These are phyloP conservation scores for Cyphomyrus plagiostoma DNA, from an alignment of 2,113 vertebrate species.

Conservation along the genomic window DNA sequence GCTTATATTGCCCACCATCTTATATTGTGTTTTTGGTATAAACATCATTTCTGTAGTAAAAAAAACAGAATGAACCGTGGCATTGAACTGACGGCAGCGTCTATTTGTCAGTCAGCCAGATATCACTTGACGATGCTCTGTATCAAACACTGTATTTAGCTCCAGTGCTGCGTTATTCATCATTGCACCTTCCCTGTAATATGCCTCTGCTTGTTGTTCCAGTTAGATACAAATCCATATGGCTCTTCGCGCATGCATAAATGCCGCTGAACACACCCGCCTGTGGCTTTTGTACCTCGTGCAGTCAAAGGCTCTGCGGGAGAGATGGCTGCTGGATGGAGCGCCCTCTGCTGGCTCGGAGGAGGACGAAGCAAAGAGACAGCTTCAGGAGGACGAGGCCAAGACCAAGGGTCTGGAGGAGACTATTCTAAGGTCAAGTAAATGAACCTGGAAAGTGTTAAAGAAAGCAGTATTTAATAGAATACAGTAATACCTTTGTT, in stretches of 20 bases:
- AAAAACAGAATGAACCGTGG: neutral
- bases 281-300: constrained; percentile 4
- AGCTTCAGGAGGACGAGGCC: constrained; percentile 76
- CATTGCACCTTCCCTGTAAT: neutral
- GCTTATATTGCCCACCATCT: neutral
- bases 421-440: constrained; percentile 71
- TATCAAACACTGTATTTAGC: neutral
- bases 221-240: neutral
- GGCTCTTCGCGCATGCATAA: neutral
- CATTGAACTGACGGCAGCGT: neutral
- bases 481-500: neutral
- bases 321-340: constrained; percentile 91
- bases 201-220: neutral
- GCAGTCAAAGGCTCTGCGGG: constrained; percentile 84
- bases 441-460: neutral
- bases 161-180: neutral
- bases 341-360: constrained; percentile 65
- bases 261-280: neutral
- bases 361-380: constrained; percentile 70
- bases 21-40: neutral
- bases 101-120: neutral
- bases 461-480: neutral
- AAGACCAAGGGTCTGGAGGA: constrained; percentile 76
- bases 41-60: neutral
- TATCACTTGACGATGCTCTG: neutral